Percentiles rank a stretch among this genome's conserved stretches.
Evolutionary conservation across 1,140 invertebrate species (phyloP).

Genomic region (Sipha flava): DNA sequence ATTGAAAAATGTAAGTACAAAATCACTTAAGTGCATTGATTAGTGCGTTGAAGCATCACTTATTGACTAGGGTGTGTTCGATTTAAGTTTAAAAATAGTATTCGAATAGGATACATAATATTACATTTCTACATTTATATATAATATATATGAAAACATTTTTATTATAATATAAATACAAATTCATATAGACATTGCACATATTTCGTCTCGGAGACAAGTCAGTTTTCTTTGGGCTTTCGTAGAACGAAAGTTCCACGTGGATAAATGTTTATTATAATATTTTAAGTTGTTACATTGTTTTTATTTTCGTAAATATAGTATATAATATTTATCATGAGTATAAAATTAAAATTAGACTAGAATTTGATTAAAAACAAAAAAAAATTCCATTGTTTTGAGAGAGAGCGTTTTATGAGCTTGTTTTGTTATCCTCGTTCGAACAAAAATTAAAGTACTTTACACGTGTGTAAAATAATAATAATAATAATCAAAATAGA

Average conservation of each 20-base stretch:
- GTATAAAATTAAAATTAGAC: slow-evolving; percentile 24
- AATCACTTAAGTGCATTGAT: slow-evolving; percentile 27
- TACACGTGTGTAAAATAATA: neutral
- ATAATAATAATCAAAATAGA: too few relatives aligned
- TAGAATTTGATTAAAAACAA: slow-evolving; percentile 26
- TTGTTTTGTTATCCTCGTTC: neutral
- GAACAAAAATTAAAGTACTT: neutral
- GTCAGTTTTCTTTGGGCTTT: neutral
- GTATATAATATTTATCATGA: neutral
- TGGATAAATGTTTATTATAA: neutral
- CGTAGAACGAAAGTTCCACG: neutral
- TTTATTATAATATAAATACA: slow-evolving; percentile 18
- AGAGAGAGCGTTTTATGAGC: slow-evolving; percentile 20
- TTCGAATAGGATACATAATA: slow-evolving; percentile 8
- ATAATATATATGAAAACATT: neutral
- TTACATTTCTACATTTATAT: neutral
- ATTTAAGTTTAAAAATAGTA: slow-evolving; percentile 25
- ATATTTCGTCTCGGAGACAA: neutral
- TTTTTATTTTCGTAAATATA: neutral
- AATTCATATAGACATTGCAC: slow-evolving; percentile 24
- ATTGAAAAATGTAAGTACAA: slow-evolving; percentile 27
- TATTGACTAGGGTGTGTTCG: slow-evolving; percentile 31
- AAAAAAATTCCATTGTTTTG: slow-evolving; percentile 8
- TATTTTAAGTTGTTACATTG: neutral
- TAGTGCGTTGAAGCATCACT: slow-evolving; percentile 30